Evolutionary conservation across 1,140 invertebrate genomes (phyloP).

Genomic region (Varroa destructor): DNA sequence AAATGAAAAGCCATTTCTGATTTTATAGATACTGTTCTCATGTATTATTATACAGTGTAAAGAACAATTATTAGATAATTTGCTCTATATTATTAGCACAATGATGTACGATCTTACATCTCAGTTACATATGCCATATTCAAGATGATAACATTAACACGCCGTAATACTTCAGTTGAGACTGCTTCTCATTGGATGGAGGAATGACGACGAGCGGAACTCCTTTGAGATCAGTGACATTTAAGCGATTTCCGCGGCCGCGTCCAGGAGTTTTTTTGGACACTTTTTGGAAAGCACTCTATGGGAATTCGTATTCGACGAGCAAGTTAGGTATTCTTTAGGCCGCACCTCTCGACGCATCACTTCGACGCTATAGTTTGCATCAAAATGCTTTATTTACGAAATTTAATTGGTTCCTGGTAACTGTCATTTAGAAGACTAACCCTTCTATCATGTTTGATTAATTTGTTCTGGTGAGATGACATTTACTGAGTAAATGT

Average conservation of each 20-base stretch:
- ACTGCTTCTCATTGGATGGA: not conserved
- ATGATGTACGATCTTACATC: too few relatives aligned
- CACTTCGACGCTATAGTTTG: not conserved
- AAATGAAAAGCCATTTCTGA: too few relatives aligned
- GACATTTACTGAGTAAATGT: too few relatives aligned
- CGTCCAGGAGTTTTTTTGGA: not conserved
- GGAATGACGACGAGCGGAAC: not conserved
- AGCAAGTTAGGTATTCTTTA: conserved; percentile 10
- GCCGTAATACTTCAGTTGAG: conserved; percentile 9
- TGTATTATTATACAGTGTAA: too few relatives aligned
- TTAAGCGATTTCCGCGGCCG: conserved; percentile 11
- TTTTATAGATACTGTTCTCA: too few relatives aligned
- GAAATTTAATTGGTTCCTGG: not conserved
- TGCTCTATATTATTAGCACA: too few relatives aligned
- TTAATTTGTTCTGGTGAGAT: too few relatives aligned
- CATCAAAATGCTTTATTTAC: not conserved
- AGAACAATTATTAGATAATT: too few relatives aligned
- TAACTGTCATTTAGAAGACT: not conserved
- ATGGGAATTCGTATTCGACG: conserved; percentile 7
- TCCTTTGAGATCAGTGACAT: conserved; percentile 2
- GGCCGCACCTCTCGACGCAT: not conserved
- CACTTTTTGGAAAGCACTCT: not conserved
- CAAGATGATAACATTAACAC: not conserved
- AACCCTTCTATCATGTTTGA: too few relatives aligned
- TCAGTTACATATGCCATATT: too few relatives aligned